phyloP scores from a whole-genome alignment of 2,113 vertebrate genomes.

The Mola mola region DNA sequence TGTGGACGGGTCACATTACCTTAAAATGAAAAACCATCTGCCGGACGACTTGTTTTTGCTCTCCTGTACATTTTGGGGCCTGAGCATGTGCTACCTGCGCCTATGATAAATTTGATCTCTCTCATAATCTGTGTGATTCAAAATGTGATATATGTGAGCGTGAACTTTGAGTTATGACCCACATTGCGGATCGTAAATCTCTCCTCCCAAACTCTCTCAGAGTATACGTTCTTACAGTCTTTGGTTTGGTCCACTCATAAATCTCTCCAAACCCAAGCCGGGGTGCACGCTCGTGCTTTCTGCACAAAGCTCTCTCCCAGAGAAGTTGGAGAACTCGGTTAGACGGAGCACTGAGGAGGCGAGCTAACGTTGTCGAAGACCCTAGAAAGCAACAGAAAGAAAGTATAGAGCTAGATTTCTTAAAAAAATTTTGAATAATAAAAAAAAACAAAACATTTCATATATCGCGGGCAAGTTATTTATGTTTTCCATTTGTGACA shows the following conservation, averaged over 20 bases:
- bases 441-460: no score
- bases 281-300: conserved; percentile 58
- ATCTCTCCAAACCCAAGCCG: conserved; percentile 79
- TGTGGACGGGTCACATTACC: conserved; percentile 30
- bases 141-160: conserved; percentile 84
- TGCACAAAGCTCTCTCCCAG: conserved; percentile 34
- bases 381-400: conserved; percentile 13
- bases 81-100: conserved; percentile 78
- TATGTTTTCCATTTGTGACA: no score
- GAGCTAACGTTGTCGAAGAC: conserved; percentile 48
- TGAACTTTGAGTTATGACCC: conserved; percentile 87
- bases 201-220: conserved; percentile 79
- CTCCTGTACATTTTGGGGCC: conserved; percentile 64
- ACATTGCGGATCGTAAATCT: conserved; percentile 81
- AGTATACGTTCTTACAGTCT: conserved; percentile 78
- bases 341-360: conserved; percentile 60
- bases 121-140: conserved; percentile 85
- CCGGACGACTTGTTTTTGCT: conserved; percentile 63
- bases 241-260: conserved; percentile 77
- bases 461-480: no score
- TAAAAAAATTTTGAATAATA: not conserved
- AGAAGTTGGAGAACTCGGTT: conserved; percentile 71
- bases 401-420: not conserved
- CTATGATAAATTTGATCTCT: conserved; percentile 83
- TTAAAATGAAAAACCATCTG: conserved; percentile 69